Conservation (phyloP, 2,888 invertebrate genomes). For the Tachystola acroxantha region DNA sequence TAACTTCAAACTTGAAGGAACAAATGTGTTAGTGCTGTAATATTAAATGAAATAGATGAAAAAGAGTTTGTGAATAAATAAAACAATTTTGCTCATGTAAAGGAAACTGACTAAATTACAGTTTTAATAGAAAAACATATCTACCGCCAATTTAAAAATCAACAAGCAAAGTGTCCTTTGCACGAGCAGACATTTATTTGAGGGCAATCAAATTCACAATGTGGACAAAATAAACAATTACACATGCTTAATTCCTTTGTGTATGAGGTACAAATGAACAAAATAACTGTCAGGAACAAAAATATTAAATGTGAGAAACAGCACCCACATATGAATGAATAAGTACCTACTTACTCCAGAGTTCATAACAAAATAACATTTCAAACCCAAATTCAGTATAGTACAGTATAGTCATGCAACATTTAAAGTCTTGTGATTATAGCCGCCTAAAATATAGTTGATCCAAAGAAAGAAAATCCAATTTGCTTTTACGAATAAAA, state of each 20-base stretch:
- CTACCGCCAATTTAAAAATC: no score
- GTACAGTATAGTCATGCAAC: slow-evolving; percentile 16
- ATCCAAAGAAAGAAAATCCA: slow-evolving; percentile 4
- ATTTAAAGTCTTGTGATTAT: slow-evolving; percentile 6
- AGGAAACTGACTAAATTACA: no score
- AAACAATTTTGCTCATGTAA: no score
- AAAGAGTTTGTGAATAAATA: no score
- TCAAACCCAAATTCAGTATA: slow-evolving; percentile 6
- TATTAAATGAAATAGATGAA: no score
- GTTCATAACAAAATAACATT: neutral
- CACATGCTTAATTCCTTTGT: neutral
- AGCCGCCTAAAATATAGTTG: slow-evolving; percentile 2
- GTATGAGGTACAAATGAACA: neutral
- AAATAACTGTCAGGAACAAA: neutral
- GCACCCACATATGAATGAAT: slow-evolving; percentile 5
- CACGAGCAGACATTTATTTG: no score
- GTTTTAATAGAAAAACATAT: no score
- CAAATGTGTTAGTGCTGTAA: no score
- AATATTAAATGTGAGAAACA: neutral
- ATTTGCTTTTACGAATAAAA: slow-evolving; percentile 9
- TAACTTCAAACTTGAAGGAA: no score
- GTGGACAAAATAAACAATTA: slow-evolving; percentile 3
- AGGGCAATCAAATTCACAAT: no score
- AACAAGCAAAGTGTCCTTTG: no score
- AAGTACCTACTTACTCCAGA: neutral